These are phyloP conservation scores for Ecliptopera silaceata DNA, from an alignment of 2,888 invertebrate species.

Conservation along the genomic window DNA sequence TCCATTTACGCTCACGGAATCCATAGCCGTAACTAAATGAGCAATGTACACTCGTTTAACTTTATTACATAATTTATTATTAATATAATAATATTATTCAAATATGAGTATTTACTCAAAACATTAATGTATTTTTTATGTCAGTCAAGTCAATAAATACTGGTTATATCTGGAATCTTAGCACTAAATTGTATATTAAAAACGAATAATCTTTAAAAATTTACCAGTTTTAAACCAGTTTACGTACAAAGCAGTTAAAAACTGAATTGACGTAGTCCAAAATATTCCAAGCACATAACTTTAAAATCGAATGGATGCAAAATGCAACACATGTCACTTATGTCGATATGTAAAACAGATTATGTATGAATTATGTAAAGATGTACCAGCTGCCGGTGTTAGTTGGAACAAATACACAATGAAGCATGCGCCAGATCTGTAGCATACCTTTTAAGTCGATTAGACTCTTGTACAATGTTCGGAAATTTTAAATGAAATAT, in stretches of 20 bases:
- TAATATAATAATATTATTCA: no score
- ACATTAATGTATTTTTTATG: no score
- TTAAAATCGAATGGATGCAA: conserved; percentile 38
- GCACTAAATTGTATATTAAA: no score
- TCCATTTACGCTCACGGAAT: conserved; percentile 25
- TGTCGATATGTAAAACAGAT: conserved; percentile 73
- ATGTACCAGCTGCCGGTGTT: conserved; percentile 54
- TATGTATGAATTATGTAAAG: conserved; percentile 78
- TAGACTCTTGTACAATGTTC: conserved; percentile 28
- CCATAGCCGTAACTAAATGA: conserved; percentile 14
- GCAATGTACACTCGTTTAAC: neutral
- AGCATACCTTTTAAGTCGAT: conserved; percentile 40
- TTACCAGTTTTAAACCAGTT: neutral
- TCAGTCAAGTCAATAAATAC: no score
- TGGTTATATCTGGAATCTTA: no score
- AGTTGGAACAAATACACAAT: conserved; percentile 49
- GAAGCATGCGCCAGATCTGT: conserved; percentile 37
- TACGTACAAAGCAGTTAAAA: neutral
- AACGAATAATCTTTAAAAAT: neutral
- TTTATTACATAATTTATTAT: neutral
- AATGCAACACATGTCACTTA: conserved; percentile 74
- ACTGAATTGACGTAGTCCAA: neutral
- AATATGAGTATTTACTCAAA: no score
- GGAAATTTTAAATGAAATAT: neutral
- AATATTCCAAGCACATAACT: neutral